A percentile compares a stretch with the other conserved stretches of the same genome.
Evolutionary conservation across 2,888 invertebrate species (phyloP).

Genomic region (Epicampocera succincta): DNA sequence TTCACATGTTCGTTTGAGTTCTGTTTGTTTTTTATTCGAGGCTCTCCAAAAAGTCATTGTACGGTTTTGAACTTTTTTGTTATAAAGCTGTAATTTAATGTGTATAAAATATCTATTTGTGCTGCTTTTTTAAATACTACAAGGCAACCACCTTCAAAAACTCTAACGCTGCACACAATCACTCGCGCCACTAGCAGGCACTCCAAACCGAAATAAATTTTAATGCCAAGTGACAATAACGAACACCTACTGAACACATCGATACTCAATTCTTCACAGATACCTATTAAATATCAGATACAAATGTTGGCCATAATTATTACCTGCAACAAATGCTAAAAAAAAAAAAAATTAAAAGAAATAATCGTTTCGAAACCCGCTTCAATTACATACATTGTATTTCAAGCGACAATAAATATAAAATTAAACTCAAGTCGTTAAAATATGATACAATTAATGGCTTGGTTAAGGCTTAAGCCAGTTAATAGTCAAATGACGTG

Average conservation of each 20-base stretch:
- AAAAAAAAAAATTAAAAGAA: background rate
- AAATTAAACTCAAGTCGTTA: constrained; percentile 45
- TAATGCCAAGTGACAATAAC: constrained; percentile 64
- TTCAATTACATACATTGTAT: background rate
- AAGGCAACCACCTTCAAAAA: constrained; percentile 65
- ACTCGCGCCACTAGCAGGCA: constrained; percentile 45
- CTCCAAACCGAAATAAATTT: constrained; percentile 48
- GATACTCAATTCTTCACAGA: constrained; percentile 27
- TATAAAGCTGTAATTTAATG: constrained; percentile 38
- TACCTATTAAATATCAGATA: constrained; percentile 21
- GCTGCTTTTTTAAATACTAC: constrained; percentile 56
- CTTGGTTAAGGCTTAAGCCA: constrained; percentile 3
- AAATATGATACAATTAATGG: constrained; percentile 60
- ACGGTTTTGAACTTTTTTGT: constrained; percentile 70
- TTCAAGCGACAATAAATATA: constrained; percentile 24
- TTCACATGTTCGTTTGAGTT: constrained; percentile 11
- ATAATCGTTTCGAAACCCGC: constrained; percentile 4
- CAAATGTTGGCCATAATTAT: constrained; percentile 26
- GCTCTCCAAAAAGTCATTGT: constrained; percentile 61
- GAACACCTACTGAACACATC: constrained; percentile 36
- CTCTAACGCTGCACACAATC: constrained; percentile 39
- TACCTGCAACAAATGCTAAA: constrained; percentile 32
- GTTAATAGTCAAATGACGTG: constrained; percentile 9
- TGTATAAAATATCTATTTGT: background rate
- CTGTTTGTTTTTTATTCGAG: constrained; percentile 8